Base-by-base conservation (phyloP, 2,797 vertebrate species). In the Liasis olivaceus region DNA sequence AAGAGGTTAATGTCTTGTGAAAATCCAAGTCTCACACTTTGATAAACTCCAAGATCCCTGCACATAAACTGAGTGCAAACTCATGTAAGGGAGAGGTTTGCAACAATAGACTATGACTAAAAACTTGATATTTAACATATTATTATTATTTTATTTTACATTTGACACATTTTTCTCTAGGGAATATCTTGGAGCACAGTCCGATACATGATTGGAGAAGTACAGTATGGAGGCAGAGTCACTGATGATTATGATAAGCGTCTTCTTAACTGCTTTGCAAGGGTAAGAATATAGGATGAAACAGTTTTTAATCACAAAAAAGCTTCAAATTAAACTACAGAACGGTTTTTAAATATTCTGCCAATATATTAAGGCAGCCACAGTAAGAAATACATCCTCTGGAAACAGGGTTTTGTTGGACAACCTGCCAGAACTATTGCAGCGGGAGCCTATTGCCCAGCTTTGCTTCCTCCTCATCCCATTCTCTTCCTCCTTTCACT, bases 201-300 rank as follows among this genome's bases (percentile, higher is more conserved):
- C 9, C 94, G 93, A 85, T 98, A 98, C 94, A 98, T 98, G 98
- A 98, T 98, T 51, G 98, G 97, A 96, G 98, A 98, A 96, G 98
- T 98, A 3, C 98, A 98, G 11, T 98, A 98, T 14, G 98, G 98
- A 90, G 98, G 98, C 92, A 94, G 97, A 89, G 97, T 98, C 94
- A 98, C 98, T 20, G 98, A 97, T 22, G 97, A 96, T 93, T 96
- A 96, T 89, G 96, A 97, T 92, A 99, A 98, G 89, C 98, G 98
- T 87, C 98, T 98, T 28, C 98, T 99, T 85, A 98, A 98, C 94
- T 98, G 98, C 94, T 99, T 98, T 96, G 96, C 97, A 90, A 97
- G 96, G 95, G 98, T 98, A 97, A 97, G 96, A 96, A 85, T 92
- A 12, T 84, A 89, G 91, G 36, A 88, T 56, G 91, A 91, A 69